Conservation (phyloP, 2,888 invertebrate genomes). For the Trilocha varians region DNA sequence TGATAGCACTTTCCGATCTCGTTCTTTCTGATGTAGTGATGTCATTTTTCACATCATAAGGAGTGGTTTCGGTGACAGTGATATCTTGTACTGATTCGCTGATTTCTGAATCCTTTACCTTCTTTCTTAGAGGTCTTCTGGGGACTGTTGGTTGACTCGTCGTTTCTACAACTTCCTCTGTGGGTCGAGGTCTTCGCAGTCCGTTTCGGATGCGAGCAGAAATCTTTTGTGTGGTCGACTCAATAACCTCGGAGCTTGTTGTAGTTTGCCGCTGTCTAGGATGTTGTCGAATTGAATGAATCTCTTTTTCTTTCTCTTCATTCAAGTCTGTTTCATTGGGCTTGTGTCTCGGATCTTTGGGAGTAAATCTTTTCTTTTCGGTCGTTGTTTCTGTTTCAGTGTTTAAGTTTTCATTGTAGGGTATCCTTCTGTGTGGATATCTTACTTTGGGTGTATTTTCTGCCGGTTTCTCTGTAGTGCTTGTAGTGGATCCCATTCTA, state of each 20-base stretch:
- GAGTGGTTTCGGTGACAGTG: constrained; percentile 45
- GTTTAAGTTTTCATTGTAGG: constrained; percentile 40
- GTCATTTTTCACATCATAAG: constrained; percentile 40
- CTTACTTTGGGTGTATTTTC: constrained; percentile 53
- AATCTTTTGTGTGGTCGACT: constrained; percentile 52
- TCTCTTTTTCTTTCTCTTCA: constrained; percentile 47
- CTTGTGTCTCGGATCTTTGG: constrained; percentile 62
- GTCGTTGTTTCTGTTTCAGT: constrained; percentile 52
- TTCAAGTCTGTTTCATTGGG: constrained; percentile 36
- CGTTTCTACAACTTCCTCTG: constrained; percentile 48
- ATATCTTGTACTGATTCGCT: constrained; percentile 58
- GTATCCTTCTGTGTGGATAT: constrained; percentile 64
- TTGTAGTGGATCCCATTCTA: constrained; percentile 73
- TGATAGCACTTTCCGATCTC: constrained; percentile 67
- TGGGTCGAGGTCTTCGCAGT: constrained; percentile 47
- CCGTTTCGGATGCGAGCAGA: constrained; percentile 57
- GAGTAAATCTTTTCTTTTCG: constrained; percentile 68
- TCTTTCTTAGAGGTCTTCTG: constrained; percentile 47
- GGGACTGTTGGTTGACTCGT: constrained; percentile 35
- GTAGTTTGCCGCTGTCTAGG: constrained; percentile 49
- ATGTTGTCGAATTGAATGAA: constrained; percentile 34
- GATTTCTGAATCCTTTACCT: constrained; percentile 49
- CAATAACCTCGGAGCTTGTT: constrained; percentile 32
- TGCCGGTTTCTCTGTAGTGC: constrained; percentile 48
- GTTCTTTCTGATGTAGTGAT: constrained; percentile 62